Conservation (phyloP, 2,797 vertebrate genomes). For the Micromesistius poutassou region DNA sequence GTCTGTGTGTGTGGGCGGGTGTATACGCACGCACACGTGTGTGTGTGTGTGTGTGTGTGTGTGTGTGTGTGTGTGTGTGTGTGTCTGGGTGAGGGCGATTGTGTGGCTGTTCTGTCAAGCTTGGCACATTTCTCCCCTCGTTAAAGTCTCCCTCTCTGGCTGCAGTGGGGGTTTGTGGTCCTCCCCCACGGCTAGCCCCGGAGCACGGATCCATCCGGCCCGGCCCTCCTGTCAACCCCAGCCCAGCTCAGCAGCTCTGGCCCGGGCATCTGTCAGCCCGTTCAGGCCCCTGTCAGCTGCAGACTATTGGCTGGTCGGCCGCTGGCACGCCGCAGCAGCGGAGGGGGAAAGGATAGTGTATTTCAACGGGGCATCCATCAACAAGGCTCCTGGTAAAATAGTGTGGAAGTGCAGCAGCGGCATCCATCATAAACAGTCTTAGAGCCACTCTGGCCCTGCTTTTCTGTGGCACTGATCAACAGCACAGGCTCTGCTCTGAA, state of each 20-base stretch:
- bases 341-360: conserved; percentile 45
- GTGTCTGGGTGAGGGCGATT: conserved; percentile 37
- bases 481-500: conserved; percentile 22
- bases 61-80: not conserved
- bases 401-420: conserved; percentile 38
- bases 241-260: conserved; percentile 67
- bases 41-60: not conserved
- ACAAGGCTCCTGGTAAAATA: conserved; percentile 49
- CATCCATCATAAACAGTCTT: conserved; percentile 49
- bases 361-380: conserved; percentile 55
- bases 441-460: conserved; percentile 18
- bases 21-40: not conserved
- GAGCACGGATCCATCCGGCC: conserved; percentile 67
- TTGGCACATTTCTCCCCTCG: conserved; percentile 64
- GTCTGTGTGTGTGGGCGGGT: conserved; percentile 12
- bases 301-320: conserved; percentile 57
- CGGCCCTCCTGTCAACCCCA: conserved; percentile 66
- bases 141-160: conserved; percentile 63
- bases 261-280: conserved; percentile 69
- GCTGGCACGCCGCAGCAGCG: conserved; percentile 57
- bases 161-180: conserved; percentile 56
- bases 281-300: conserved; percentile 63
- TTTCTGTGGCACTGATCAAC: conserved; percentile 32
- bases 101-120: conserved; percentile 60
- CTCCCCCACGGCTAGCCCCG: conserved; percentile 67